These are phyloP conservation scores for Myotis davidii DNA, from an alignment of 2,113 vertebrate genomes.

Conservation along the genomic window DNA sequence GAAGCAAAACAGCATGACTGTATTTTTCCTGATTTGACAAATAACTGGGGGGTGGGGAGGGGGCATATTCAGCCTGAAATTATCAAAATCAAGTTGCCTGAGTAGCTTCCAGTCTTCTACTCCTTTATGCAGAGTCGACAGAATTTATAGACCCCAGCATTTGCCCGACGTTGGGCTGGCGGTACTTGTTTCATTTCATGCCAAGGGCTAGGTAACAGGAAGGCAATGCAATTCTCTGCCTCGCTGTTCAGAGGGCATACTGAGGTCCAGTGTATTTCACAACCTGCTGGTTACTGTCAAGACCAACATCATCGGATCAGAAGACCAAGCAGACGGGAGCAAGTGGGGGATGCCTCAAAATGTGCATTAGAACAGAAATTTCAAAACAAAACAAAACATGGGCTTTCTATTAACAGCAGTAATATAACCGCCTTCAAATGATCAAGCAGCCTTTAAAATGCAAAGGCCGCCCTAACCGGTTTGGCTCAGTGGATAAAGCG, in stretches of 20 bases:
- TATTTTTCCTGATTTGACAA: neutral
- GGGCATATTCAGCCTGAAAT: neutral
- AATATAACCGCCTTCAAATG: constrained; percentile 5
- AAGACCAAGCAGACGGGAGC: neutral
- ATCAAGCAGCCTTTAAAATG: constrained; percentile 53
- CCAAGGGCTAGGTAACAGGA: neutral
- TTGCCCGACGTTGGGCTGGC: neutral
- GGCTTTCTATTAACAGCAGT: constrained; percentile 21
- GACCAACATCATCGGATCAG: neutral
- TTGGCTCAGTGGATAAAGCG: too few relatives aligned
- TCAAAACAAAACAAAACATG: neutral
- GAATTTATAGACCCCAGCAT: neutral
- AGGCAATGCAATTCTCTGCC: neutral
- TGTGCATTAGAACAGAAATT: neutral
- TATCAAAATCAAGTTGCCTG: neutral
- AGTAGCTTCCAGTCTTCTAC: neutral
- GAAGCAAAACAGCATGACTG: neutral
- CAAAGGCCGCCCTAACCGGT: too few relatives aligned
- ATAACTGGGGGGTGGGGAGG: neutral
- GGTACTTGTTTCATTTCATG: neutral
- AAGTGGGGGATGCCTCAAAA: neutral
- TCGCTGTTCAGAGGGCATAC: neutral
- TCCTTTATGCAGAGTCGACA: neutral
- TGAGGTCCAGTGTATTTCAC: neutral
- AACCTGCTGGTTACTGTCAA: neutral